These are phyloP conservation scores for Artemia sinica DNA, from an alignment of 2,888 invertebrate species.

Conservation along the genomic window DNA sequence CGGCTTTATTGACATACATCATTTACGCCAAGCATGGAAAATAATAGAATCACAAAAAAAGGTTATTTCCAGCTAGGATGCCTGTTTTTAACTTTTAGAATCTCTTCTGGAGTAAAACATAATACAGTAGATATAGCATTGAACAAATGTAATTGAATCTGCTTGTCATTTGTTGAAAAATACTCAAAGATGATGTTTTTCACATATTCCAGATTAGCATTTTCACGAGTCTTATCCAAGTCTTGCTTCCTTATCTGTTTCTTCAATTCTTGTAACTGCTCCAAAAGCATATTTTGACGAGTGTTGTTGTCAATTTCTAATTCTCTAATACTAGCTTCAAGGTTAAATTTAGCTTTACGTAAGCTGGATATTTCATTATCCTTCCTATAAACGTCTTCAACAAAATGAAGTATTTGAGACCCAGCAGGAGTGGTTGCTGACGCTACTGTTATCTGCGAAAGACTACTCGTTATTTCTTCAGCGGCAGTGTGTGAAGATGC, in stretches of 20 bases:
- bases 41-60: background rate
- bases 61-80: slow-evolving; percentile 20
- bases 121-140: slow-evolving; percentile 73
- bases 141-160: slow-evolving; percentile 59
- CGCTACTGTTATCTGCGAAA: slow-evolving; percentile 20
- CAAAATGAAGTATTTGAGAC: slow-evolving; percentile 60
- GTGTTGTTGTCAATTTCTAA: slow-evolving; percentile 32
- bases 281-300: slow-evolving; percentile 33
- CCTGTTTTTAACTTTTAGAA: slow-evolving; percentile 15
- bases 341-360: slow-evolving; percentile 47
- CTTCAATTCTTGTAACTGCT: slow-evolving; percentile 22
- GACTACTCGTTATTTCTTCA: slow-evolving; percentile 17
- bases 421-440: slow-evolving; percentile 33
- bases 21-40: too few relatives aligned
- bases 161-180: slow-evolving; percentile 47
- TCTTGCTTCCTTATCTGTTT: slow-evolving; percentile 31
- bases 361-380: slow-evolving; percentile 57
- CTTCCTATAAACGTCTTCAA: slow-evolving; percentile 58
- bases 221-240: slow-evolving; percentile 49
- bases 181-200: slow-evolving; percentile 76
- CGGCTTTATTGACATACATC: too few relatives aligned
- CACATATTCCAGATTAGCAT: slow-evolving; percentile 70
- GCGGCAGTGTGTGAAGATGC: slow-evolving; percentile 16
- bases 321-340: slow-evolving; percentile 39
- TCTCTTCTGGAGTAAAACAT: slow-evolving; percentile 39